Evolutionary conservation across 2,797 vertebrate species (phyloP).

Genomic region (Helicolenus hilgendorfi): DNA sequence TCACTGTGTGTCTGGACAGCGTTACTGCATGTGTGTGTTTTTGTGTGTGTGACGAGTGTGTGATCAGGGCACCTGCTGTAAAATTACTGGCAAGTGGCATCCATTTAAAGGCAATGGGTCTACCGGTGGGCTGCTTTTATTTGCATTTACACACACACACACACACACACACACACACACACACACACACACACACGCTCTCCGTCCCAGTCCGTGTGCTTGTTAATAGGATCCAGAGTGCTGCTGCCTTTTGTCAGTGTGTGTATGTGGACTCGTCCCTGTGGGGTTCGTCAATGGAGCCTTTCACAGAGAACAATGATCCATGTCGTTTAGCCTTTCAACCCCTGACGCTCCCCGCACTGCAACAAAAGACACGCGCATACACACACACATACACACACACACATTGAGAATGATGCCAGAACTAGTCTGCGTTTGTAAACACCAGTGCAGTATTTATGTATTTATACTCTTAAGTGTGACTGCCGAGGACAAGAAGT

Average conservation of each 20-base stretch:
- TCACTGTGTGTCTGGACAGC: conserved; percentile 45
- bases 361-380: conserved; percentile 63
- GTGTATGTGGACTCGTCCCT: conserved; percentile 79
- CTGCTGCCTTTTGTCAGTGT: conserved; percentile 76
- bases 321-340: conserved; percentile 89
- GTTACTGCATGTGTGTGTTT: background rate
- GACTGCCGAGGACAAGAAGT: background rate
- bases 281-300: conserved; percentile 79
- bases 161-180: conserved; percentile 22
- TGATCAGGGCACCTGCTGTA: conserved; percentile 76
- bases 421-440: conserved; percentile 33
- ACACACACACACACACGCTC: background rate
- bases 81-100: conserved; percentile 72
- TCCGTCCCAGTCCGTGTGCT: conserved; percentile 37
- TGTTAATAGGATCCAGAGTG: conserved; percentile 78
- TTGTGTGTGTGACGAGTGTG: conserved; percentile 4
- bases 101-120: conserved; percentile 73
- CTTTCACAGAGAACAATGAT: conserved; percentile 89
- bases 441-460: conserved; percentile 1
- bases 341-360: conserved; percentile 75
- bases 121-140: conserved; percentile 69
- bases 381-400: conserved; percentile 20
- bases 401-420: conserved; percentile 29
- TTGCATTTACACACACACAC: conserved; percentile 48
- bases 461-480: background rate